Evolutionary conservation across 2,797 vertebrate genomes (phyloP).

Genomic region (Lutjanus argentimaculatus): DNA sequence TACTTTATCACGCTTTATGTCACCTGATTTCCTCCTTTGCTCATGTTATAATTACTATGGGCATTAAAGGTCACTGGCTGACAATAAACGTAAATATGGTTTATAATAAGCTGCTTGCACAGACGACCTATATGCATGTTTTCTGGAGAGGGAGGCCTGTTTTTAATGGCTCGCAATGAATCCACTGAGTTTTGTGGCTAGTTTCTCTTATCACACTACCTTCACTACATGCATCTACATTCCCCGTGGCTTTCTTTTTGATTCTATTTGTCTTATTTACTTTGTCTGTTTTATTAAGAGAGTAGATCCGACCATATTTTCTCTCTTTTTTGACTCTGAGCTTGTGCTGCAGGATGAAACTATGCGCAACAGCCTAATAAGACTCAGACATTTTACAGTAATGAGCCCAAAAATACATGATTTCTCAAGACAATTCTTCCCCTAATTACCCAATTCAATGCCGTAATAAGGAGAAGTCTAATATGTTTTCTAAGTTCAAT

Average conservation of each 20-base stretch:
- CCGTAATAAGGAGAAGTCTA: constrained; percentile 32
- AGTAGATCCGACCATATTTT: not conserved
- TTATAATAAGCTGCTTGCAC: too few species aligned
- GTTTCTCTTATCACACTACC: not conserved
- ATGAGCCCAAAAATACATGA: constrained; percentile 52
- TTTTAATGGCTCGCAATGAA: not conserved
- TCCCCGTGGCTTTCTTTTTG: constrained; percentile 8
- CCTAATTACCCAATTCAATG: constrained; percentile 54
- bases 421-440: constrained; percentile 49
- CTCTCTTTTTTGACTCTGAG: constrained; percentile 11
- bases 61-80: too few species aligned
- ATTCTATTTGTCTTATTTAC: not conserved
- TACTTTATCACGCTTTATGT: too few species aligned
- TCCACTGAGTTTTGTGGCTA: not conserved
- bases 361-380: constrained; percentile 3
- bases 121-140: too few species aligned
- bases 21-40: too few species aligned
- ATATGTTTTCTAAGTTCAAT: constrained; percentile 56
- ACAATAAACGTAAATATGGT: too few species aligned
- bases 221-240: too few species aligned
- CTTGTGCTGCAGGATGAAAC: not conserved
- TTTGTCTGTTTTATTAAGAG: constrained; percentile 2
- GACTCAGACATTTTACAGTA: constrained; percentile 45
- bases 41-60: too few species aligned
- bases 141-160: too few species aligned